Percentiles rank a stretch among this genome's conserved stretches.
These are phyloP conservation scores for Sepiola atlantica DNA, from an alignment of 2,888 invertebrate species.

Conservation along the genomic window DNA sequence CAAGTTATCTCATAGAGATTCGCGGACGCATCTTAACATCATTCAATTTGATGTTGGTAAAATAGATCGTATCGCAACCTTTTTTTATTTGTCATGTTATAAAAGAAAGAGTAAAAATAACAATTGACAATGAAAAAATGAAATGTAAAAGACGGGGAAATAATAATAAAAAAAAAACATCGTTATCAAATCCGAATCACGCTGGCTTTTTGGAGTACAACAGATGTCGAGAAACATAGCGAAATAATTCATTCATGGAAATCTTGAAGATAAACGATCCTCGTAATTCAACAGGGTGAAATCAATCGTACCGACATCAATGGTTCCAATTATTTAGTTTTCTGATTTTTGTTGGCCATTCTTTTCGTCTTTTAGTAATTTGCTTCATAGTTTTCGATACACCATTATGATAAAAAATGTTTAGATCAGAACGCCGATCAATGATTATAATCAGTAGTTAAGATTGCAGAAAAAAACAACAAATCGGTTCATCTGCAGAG, in stretches of 20 bases:
- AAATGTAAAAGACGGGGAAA: background rate
- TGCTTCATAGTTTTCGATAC: background rate
- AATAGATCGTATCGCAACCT: background rate
- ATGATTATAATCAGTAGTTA: background rate
- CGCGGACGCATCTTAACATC: no score
- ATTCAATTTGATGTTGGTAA: background rate
- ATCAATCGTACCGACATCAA: constrained; percentile 32
- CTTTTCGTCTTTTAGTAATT: background rate
- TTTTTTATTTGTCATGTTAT: background rate
- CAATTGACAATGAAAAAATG: no score
- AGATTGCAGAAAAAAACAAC: background rate
- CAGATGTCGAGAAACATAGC: background rate
- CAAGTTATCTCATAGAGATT: no score
- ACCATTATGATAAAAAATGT: background rate
- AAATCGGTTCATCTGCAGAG: background rate
- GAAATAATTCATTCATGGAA: constrained; percentile 20
- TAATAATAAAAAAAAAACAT: background rate
- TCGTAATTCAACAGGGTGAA: background rate
- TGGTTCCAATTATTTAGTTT: background rate
- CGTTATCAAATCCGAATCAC: background rate
- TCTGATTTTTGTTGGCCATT: background rate
- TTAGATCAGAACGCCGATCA: background rate
- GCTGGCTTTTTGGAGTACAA: background rate
- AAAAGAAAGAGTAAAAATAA: background rate
- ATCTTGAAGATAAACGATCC: background rate